Evolutionary conservation across 2,888 invertebrate species (phyloP).

Genomic region (Heliconius charithonia): DNA sequence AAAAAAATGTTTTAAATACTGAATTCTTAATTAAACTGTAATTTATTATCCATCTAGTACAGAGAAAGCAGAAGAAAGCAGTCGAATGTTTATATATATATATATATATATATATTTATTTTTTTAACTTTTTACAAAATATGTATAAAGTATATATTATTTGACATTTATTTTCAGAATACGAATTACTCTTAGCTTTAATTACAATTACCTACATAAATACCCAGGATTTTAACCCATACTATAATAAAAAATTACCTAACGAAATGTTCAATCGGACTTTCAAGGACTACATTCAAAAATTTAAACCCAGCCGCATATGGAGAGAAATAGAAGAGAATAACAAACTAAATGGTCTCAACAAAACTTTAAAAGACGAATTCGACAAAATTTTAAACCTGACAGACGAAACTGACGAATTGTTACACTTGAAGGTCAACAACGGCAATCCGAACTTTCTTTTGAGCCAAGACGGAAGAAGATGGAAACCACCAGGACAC

Average conservation of each 20-base stretch:
- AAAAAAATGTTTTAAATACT: neutral
- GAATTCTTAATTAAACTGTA: too few species aligned
- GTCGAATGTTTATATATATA: neutral
- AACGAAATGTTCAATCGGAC: slow-evolving; percentile 37
- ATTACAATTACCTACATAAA: neutral
- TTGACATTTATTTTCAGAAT: neutral
- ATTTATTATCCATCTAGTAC: too few species aligned
- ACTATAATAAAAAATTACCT: neutral
- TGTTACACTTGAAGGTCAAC: slow-evolving; percentile 55
- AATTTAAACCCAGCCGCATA: slow-evolving; percentile 54
- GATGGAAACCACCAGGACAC: slow-evolving; percentile 51
- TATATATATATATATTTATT: too few species aligned
- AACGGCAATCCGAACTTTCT: slow-evolving; percentile 51
- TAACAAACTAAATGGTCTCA: slow-evolving; percentile 48
- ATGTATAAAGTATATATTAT: neutral
- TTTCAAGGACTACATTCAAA: slow-evolving; percentile 55
- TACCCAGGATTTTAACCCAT: slow-evolving; percentile 10
- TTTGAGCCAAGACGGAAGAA: slow-evolving; percentile 49
- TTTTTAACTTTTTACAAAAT: neutral
- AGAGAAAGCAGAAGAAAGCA: neutral
- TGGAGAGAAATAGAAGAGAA: slow-evolving; percentile 55
- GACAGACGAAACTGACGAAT: slow-evolving; percentile 60
- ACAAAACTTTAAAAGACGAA: slow-evolving; percentile 50
- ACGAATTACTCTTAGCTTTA: neutral
- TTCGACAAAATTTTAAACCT: slow-evolving; percentile 52